Base-by-base conservation (phyloP, 1,140 invertebrate genomes). In the Drosophila virilis region DNA sequence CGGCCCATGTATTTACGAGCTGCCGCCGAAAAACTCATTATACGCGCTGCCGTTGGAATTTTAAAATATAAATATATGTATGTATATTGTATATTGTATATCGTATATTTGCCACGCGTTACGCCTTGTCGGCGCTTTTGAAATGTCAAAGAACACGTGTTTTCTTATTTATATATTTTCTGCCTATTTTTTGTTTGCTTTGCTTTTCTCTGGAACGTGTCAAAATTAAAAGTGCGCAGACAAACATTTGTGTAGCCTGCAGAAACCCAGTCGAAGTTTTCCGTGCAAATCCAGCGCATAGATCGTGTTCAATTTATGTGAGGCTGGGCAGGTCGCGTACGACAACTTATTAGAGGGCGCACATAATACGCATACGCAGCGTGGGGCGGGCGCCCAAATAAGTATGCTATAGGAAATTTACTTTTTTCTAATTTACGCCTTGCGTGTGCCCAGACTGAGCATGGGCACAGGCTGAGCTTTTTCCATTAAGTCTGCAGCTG, bases 401-500 rank as follows among this genome's bases (percentile, higher is more conserved):
- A 58, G 55, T 58, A 45, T 58, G 55, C 55, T 58, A 58, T 58
- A 58, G 28, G 28, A 59, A 59, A 59, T 42, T 15, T 58, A 45
- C 28, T 67, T 76, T 69, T 79, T 78, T 80, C 84, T 89, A 88
- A 88, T 88, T 88, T 88, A 80, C 84, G 84, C 62, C 60, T 89
- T 89, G 84, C 84, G 80, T 89, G 76, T 60, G 72, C 58, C 57
- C 45, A 42, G 1, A 12, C 13, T 33, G 10, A 37, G 42, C 22
- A 28, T 4, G 22, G 22, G 10, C 60, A 15, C 37, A 3, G n/a
- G 37, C 66, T 62, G 62, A 80, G 73, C 60, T 74, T 88, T 89
- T 88, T 88, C 83, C 83, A 88, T 88, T 88, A 88, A 80, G 83
- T 89, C 84, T 83, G 84, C 84, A 88, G 84, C 83, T 88, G 83